These are phyloP conservation scores for Malacoraja senta DNA, from an alignment of 2,797 vertebrate genomes.

Conservation along the genomic window DNA sequence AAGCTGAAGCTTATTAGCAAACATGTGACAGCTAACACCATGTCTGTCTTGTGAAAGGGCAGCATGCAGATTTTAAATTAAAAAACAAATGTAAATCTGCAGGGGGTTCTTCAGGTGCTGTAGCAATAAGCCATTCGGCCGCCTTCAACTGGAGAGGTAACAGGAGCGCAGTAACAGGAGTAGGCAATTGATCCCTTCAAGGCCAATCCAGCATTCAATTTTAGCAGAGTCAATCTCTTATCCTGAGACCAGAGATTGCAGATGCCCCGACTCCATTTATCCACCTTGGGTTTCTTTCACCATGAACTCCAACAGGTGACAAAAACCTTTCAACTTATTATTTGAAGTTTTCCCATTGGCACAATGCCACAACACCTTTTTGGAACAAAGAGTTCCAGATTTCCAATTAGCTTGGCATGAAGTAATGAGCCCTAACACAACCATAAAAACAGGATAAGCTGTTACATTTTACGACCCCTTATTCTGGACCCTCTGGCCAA, in stretches of 20 bases:
- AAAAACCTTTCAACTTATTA: not conserved
- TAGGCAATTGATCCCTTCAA: not conserved
- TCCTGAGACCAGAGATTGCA: no score
- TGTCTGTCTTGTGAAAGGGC: not conserved
- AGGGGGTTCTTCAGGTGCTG: not conserved
- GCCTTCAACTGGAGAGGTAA: not conserved
- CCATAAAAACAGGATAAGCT: no score
- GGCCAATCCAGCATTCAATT: not conserved
- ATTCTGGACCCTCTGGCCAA: not conserved
- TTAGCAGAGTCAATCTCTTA: not conserved
- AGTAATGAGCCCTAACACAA: not conserved
- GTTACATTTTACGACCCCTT: not conserved
- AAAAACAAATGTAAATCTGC: not conserved
- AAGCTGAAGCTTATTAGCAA: not conserved
- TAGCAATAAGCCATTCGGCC: not conserved
- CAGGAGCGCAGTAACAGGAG: not conserved
- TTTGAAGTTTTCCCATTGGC: not conserved
- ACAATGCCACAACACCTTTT: not conserved
- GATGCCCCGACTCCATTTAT: not conserved
- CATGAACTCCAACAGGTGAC: not conserved
- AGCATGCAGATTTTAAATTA: not conserved
- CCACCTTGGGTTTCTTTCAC: not conserved
- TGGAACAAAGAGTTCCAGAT: not conserved
- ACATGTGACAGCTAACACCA: not conserved
- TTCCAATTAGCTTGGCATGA: not conserved